Evolutionary conservation across 2,113 vertebrate species (phyloP).

Genomic region (Colius striatus): DNA sequence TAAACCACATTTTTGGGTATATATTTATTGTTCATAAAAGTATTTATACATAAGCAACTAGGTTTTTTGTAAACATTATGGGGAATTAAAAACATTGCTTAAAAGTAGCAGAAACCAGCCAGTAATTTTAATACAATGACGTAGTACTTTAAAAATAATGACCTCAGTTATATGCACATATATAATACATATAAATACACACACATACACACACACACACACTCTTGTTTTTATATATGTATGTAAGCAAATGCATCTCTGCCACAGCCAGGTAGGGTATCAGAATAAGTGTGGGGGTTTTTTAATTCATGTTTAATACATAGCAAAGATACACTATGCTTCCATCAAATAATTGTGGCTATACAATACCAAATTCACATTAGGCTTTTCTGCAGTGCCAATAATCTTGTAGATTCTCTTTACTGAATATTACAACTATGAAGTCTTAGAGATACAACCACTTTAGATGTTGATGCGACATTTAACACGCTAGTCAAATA

Average conservation of each 20-base stretch:
- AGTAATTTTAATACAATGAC: background rate
- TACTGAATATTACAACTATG: background rate
- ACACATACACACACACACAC: background rate
- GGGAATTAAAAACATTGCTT: background rate
- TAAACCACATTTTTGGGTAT: background rate
- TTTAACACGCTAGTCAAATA: background rate
- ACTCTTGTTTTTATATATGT: background rate
- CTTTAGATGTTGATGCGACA: background rate
- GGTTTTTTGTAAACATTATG: background rate
- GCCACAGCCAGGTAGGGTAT: background rate
- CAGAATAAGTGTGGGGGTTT: background rate
- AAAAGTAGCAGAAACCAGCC: background rate
- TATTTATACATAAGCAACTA: background rate
- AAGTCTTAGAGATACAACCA: background rate
- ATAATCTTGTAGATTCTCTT: background rate
- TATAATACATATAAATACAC: background rate
- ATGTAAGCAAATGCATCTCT: conserved; percentile 8
- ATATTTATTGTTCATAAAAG: conserved; percentile 21
- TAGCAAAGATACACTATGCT: background rate
- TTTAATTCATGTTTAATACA: conserved; percentile 10
- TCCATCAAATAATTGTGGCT: background rate
- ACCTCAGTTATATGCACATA: background rate
- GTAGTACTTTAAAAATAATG: background rate
- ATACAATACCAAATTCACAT: background rate
- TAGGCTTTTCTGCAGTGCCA: background rate